Evolutionary conservation across 2,797 vertebrate genomes (phyloP).

Genomic region (Xenopus petersii): DNA sequence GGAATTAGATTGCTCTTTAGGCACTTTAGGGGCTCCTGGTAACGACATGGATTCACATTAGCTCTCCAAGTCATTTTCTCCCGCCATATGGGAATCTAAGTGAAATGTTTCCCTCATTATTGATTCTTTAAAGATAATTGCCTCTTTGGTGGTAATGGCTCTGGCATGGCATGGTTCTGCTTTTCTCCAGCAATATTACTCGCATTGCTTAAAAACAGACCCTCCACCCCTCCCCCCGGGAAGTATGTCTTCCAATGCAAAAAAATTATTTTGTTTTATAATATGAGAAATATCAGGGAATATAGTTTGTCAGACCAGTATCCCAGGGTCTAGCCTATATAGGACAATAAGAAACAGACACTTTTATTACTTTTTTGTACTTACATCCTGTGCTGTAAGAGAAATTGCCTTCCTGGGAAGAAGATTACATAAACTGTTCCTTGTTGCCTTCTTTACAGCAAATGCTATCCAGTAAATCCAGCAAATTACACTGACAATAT

Average conservation of each 20-base stretch:
- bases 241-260: background rate
- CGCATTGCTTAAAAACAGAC: background rate
- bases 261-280: background rate
- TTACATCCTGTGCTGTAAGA: constrained; percentile 1
- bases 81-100: constrained; percentile 8
- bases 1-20: constrained; percentile 28
- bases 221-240: background rate
- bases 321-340: background rate
- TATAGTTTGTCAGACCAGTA: background rate
- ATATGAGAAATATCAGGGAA: background rate
- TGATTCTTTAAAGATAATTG: constrained; percentile 18
- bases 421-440: constrained; percentile 1
- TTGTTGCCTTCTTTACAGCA: background rate
- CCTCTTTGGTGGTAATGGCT: constrained; percentile 8
- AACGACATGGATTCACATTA: constrained; percentile 31
- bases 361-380: background rate
- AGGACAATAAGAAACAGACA: background rate
- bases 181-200: background rate
- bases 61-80: constrained; percentile 23
- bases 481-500: background rate
- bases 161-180: background rate
- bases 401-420: constrained; percentile 2
- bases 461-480: constrained; percentile 1
- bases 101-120: constrained; percentile 5
- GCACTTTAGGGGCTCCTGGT: constrained; percentile 2